phyloP scores from a whole-genome alignment of 2,888 invertebrate genomes.

The Drepana falcataria region DNA sequence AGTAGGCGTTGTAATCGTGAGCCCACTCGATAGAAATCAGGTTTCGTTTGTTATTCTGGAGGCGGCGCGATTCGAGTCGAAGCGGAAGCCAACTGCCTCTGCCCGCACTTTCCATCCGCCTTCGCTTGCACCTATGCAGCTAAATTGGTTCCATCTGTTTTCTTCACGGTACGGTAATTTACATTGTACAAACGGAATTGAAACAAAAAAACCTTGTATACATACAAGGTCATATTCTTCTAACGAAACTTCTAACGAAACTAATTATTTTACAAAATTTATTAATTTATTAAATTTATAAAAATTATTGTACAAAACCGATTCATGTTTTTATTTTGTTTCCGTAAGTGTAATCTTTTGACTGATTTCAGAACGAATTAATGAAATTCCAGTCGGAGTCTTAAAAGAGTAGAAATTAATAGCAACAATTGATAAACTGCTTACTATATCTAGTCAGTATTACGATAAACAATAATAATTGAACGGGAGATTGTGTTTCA shows the following conservation, averaged over 20 bases:
- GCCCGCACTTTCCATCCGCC: constrained; percentile 75
- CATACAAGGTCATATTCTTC: no score
- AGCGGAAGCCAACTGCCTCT: constrained; percentile 63
- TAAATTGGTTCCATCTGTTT: constrained; percentile 48
- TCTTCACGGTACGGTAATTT: constrained; percentile 22
- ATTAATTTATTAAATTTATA: no score
- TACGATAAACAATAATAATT: not conserved
- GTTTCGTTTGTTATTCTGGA: constrained; percentile 76
- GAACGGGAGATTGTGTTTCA: not conserved
- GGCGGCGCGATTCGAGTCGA: constrained; percentile 53
- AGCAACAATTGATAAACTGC: no score
- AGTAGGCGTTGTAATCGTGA: constrained; percentile 49
- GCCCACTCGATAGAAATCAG: constrained; percentile 74
- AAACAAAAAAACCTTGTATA: no score
- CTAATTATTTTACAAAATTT: no score
- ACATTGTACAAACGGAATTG: not conserved
- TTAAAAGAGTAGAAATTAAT: no score
- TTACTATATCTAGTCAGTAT: no score
- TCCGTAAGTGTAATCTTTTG: no score
- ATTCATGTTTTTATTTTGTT: no score
- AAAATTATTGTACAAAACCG: no score
- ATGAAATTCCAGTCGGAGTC: constrained; percentile 33
- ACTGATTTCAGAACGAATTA: constrained; percentile 28
- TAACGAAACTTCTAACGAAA: no score
- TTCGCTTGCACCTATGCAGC: constrained; percentile 52